These are phyloP conservation scores for Dryobotodes eremita DNA, from an alignment of 2,888 invertebrate genomes.

Conservation along the genomic window DNA sequence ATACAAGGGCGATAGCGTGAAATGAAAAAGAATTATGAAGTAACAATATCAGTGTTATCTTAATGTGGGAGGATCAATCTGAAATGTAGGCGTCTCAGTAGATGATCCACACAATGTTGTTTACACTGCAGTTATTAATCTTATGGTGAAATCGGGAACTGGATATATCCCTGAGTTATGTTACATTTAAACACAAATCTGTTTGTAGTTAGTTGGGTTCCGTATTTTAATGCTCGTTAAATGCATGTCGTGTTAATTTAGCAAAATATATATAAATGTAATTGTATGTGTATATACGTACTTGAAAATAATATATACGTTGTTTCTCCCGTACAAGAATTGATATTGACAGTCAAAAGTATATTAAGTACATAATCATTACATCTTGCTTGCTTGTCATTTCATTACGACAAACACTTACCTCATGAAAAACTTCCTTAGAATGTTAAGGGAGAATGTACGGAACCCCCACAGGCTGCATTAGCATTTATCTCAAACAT, in stretches of 20 bases:
- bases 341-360: conserved; percentile 18
- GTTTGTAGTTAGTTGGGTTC: conserved; percentile 52
- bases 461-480: conserved; percentile 47
- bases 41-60: conserved; percentile 56
- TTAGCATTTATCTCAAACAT: conserved; percentile 46
- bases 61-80: conserved; percentile 27
- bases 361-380: conserved; percentile 37
- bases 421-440: conserved; percentile 4
- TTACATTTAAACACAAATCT: conserved; percentile 26
- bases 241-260: conserved; percentile 20
- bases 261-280: conserved; percentile 21
- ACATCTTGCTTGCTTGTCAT: conserved; percentile 20
- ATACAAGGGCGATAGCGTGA: conserved; percentile 1
- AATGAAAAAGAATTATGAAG: conserved; percentile 42
- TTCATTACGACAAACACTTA: conserved; percentile 10
- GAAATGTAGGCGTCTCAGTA: conserved; percentile 14
- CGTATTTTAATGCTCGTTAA: conserved; percentile 48
- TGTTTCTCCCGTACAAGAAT: conserved; percentile 16
- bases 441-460: conserved; percentile 19
- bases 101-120: conserved; percentile 36
- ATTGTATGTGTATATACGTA: conserved; percentile 26
- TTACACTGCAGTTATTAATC: conserved; percentile 31
- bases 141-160: conserved; percentile 22
- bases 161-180: conserved; percentile 16
- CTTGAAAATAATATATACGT: conserved; percentile 23